Conservation (phyloP, 2,113 vertebrate genomes). For the Aldabrachelys gigantea region DNA sequence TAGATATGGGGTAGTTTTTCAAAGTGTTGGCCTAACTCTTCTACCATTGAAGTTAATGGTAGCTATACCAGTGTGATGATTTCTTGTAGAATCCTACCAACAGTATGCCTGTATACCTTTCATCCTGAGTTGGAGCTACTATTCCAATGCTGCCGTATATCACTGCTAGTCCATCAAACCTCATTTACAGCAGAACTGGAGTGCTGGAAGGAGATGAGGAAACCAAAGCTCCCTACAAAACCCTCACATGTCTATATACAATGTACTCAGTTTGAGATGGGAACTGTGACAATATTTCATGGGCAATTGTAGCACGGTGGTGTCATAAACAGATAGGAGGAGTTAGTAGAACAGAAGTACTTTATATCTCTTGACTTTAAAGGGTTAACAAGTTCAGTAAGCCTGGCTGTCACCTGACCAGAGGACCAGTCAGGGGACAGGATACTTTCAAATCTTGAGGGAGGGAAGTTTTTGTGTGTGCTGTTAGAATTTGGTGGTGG, state of each 20-base stretch:
- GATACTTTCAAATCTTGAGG: no score
- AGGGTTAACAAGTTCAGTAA: no score
- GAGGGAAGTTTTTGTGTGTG: no score
- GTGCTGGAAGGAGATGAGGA: constrained; percentile 12
- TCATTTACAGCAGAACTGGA: background rate
- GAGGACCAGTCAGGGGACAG: no score
- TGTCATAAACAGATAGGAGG: no score
- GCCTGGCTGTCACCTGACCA: no score
- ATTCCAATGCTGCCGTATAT: background rate
- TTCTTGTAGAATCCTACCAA: background rate
- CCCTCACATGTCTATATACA: constrained; percentile 52
- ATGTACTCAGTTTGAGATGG: constrained; percentile 65
- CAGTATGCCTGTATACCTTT: background rate
- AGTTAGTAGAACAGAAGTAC: no score
- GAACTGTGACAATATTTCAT: constrained; percentile 61
- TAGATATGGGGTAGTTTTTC: background rate
- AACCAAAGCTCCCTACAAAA: constrained; percentile 33
- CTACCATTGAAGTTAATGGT: background rate
- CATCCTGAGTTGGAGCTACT: background rate
- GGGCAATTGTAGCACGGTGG: background rate
- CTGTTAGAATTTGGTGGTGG: no score
- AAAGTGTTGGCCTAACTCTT: background rate
- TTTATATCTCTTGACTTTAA: no score
- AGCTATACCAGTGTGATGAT: background rate
- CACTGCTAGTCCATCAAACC: background rate